Base-by-base conservation (phyloP, 2,113 vertebrate genomes). In the Raja brachyura region DNA sequence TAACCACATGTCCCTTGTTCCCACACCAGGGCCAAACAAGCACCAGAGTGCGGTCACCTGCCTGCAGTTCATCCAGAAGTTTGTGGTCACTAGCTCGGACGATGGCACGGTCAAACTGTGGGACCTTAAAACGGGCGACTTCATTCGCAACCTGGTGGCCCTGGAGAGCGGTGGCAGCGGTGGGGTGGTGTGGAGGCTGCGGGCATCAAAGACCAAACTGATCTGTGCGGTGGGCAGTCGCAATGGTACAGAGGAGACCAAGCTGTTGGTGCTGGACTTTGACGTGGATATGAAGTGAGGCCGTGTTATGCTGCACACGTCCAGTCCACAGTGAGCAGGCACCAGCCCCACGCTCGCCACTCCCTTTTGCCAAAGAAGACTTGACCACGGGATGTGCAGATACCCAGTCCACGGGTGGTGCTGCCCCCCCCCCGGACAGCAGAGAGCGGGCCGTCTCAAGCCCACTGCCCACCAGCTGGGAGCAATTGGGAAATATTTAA, bases 1-100 rank as follows among this genome's bases (percentile, higher is more conserved):
- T 75, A 28, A 75, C 28, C 25, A 7, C 90, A 18, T 14, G 9
- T 22, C 54, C 68, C 31, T 5, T 0, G 11, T 11, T 56, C 92
- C 68, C 4, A 59, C 20, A 0, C 6, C 79, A 95, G 96, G 96
- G 4, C 95, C 96, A 85, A 96, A 95, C 93, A 96, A 96, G 93
- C 96, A 96, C 93, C 96, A 96, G 94, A 96, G 96, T 0, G 96
- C 96, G 0, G 96, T 96, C 39, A 96, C 96, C 13, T 96, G 96
- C 94, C 95, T 96, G 0, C 96, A 96, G 95, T 96, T 96, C 94
- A 96, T 95, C 93, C 95, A 95, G 93, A 96, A 96, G 93, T 95
- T 96, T 0, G 96, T 96, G 81, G 96, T 96, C 83, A 96, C 95
- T 63, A 96, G 95, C 93, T 96, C 95, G 0, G 96, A 96, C 0